Evolutionary conservation across 2,797 vertebrate species (phyloP).

Genomic region (Microcaecilia unicolor): DNA sequence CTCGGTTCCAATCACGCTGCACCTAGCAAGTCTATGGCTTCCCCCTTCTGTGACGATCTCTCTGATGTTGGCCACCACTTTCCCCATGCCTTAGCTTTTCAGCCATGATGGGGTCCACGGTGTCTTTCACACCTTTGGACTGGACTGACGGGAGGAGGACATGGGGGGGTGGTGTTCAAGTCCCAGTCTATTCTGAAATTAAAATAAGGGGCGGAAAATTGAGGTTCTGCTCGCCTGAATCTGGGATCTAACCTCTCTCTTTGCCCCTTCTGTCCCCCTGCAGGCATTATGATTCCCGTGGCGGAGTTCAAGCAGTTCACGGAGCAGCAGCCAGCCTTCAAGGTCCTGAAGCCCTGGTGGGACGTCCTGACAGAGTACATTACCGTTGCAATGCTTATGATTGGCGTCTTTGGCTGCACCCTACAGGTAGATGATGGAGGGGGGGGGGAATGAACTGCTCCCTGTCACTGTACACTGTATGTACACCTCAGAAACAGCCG

Average conservation of each 20-base stretch:
- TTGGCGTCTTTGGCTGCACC: slow-evolving; percentile 85
- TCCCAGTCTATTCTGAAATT: background rate
- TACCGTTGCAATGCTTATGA: slow-evolving; percentile 83
- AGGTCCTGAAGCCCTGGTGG: slow-evolving; percentile 89
- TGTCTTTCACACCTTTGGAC: too few relatives aligned
- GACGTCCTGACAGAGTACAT: slow-evolving; percentile 84
- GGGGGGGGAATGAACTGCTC: too few relatives aligned
- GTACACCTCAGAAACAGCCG: background rate
- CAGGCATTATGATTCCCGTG: slow-evolving; percentile 76
- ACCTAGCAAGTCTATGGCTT: too few relatives aligned
- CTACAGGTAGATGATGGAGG: slow-evolving; percentile 61
- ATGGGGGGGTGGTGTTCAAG: background rate
- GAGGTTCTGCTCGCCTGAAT: too few relatives aligned
- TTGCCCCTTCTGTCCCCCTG: background rate
- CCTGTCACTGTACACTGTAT: background rate
- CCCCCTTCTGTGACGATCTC: too few relatives aligned
- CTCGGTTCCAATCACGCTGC: too few relatives aligned
- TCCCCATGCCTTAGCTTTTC: too few relatives aligned
- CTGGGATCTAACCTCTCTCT: too few relatives aligned
- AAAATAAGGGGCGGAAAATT: too few relatives aligned
- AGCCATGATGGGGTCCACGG: too few relatives aligned
- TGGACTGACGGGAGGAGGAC: background rate
- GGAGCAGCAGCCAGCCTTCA: slow-evolving; percentile 68
- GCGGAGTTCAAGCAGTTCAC: slow-evolving; percentile 75
- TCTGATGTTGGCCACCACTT: too few relatives aligned